phyloP scores from a whole-genome alignment of 2,797 vertebrate genomes.

The Pantherophis alleghaniensis region DNA sequence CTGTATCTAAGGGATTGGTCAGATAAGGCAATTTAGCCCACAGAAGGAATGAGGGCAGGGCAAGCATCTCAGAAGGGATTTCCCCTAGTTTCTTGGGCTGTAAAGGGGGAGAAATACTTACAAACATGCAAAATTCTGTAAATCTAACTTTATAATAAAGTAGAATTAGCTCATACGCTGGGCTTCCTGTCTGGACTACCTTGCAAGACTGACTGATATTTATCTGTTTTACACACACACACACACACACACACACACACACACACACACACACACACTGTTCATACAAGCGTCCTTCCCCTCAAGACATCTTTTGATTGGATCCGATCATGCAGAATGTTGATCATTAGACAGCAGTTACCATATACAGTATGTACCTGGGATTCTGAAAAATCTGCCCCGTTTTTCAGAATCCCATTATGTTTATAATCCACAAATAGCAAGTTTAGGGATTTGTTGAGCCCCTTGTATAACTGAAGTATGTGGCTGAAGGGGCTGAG shows the following conservation, averaged over 20 bases:
- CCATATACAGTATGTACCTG: neutral
- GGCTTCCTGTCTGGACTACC: neutral
- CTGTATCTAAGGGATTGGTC: neutral
- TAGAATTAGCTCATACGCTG: neutral
- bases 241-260: neutral
- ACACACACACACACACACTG: neutral
- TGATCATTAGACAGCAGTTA: neutral
- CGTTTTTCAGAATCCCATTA: neutral
- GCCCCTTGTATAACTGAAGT: neutral
- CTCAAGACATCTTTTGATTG: neutral
- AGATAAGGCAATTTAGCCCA: neutral
- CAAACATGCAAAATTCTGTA: neutral
- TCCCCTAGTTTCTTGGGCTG: neutral
- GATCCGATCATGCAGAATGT: neutral
- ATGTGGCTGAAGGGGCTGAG: neutral
- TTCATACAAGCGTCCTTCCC: neutral
- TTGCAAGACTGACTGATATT: neutral
- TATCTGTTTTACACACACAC: neutral
- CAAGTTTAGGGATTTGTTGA: neutral
- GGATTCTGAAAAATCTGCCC: neutral
- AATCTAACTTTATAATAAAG: neutral
- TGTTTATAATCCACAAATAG: neutral
- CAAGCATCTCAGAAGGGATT: neutral
- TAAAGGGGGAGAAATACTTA: neutral
- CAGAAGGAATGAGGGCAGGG: neutral